These are phyloP conservation scores for Rhinoptilus africanus DNA, from an alignment of 2,113 vertebrate genomes.

Conservation along the genomic window DNA sequence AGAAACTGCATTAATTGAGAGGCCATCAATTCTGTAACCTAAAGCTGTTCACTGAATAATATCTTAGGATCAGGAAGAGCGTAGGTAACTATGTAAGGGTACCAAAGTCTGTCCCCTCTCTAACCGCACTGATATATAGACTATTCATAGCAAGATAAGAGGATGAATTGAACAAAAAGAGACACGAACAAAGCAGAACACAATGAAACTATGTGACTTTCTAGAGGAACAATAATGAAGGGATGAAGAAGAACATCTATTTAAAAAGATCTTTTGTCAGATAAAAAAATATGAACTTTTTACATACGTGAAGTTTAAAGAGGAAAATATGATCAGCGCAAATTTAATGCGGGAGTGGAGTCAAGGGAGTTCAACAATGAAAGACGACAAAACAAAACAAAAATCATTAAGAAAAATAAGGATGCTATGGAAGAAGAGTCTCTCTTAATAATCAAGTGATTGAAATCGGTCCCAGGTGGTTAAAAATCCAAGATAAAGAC, in stretches of 20 bases:
- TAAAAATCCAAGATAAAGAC: slow-evolving; percentile 43
- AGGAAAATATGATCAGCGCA: not conserved
- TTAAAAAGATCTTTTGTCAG: slow-evolving; percentile 5
- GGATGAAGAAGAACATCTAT: not conserved
- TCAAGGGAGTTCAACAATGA: not conserved
- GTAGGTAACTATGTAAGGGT: not conserved
- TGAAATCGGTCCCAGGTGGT: slow-evolving; percentile 47
- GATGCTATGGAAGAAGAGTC: slow-evolving; percentile 31
- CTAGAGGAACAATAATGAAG: not conserved
- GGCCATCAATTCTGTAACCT: not conserved
- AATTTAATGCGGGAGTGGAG: not conserved
- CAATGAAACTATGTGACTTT: not conserved
- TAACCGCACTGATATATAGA: not conserved
- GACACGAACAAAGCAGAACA: not conserved
- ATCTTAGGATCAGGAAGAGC: not conserved
- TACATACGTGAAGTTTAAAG: not conserved
- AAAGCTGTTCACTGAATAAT: not conserved
- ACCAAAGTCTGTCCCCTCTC: not conserved
- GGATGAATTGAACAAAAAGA: slow-evolving; percentile 19
- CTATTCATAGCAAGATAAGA: not conserved
- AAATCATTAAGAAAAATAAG: not conserved
- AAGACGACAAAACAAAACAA: not conserved
- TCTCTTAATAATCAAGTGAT: slow-evolving; percentile 32
- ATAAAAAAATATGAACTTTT: slow-evolving; percentile 36
- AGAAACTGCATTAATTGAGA: not conserved